Base-by-base conservation (phyloP, 2,888 invertebrate genomes). In the Thecocarcelia acutangulata region DNA sequence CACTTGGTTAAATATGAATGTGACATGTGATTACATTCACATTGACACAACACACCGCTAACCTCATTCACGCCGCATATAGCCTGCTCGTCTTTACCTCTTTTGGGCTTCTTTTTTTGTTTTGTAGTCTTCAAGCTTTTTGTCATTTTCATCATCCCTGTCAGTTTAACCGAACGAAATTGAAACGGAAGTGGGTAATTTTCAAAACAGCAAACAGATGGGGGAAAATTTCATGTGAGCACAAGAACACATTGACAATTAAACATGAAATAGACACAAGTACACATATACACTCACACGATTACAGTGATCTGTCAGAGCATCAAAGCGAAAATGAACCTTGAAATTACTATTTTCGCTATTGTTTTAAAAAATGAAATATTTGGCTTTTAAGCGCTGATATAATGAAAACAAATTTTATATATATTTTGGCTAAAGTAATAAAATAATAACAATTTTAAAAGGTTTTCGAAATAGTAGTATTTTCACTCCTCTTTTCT, bases 171-270 rank as follows among this genome's bases (percentile, higher is more conserved):
- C 37, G 58, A 69, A 52, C n/a, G 28, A 48, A 33, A 46, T 74
- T 64, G n/a, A 69, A 70, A 64, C 46, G 80, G 80, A 76, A 76
- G 66, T 66, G 80, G 66, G 66, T 64, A 75, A 80, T 76, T 69
- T 19, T 37, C 17, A 64, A 58, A 64, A 56, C 46, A 61, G 28
- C 42, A 59, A 13, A 59, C 3, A 37, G n/a, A 42, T 19, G 19
- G 2, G 48, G 33, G 19, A 24, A 19, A 66, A 21, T 42, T 19
- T 48, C 37, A 52, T 42, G 0, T 15, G 19, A n/a, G 11, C 46
- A n/a, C n/a, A 17, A 44, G 21, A 13, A 24, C 48, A 37, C 37
- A 64, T n/a, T 50, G 15, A 2, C 52, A 66, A 21, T 66, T 42
- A 21, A 5, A 8, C 13, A 44, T 9, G 8, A 33, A 3, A 33